Evolutionary conservation across 2,113 vertebrate genomes (phyloP).

Genomic region (Takifugu flavidus): DNA sequence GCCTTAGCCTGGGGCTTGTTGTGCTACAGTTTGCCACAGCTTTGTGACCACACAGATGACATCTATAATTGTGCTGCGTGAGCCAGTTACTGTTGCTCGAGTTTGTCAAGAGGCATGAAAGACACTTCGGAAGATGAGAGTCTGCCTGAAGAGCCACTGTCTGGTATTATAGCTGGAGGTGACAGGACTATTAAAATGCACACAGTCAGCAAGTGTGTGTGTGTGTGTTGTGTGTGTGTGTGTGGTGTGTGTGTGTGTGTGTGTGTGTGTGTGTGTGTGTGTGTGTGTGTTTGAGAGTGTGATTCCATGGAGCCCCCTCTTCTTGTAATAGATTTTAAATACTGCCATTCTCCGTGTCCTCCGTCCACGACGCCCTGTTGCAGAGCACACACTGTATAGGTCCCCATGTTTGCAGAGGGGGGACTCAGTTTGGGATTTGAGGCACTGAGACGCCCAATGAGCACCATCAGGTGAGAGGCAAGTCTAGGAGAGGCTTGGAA

Average conservation of each 20-base stretch:
- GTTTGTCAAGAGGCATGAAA: conserved; percentile 52
- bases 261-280: conserved; percentile 17
- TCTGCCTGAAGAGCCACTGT: conserved; percentile 63
- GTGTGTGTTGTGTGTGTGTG: conserved; percentile 16
- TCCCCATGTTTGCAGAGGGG: too few species aligned
- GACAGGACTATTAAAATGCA: conserved; percentile 69
- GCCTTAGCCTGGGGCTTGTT: conserved; percentile 60
- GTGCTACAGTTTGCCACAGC: conserved; percentile 38
- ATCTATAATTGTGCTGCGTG: conserved; percentile 67
- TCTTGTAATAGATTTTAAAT: not conserved
- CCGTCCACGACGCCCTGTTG: conserved; percentile 38
- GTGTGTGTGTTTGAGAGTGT: conserved; percentile 24
- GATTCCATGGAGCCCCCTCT: conserved; percentile 68
- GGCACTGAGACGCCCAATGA: too few species aligned
- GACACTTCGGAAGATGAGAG: conserved; percentile 61
- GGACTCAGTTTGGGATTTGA: too few species aligned
- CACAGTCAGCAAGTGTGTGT: conserved; percentile 32
- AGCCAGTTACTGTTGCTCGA: conserved; percentile 55
- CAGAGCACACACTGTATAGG: too few species aligned
- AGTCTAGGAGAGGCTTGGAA: too few species aligned
- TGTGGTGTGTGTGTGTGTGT: conserved; percentile 19
- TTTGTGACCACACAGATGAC: conserved; percentile 51
- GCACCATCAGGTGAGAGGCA: too few species aligned
- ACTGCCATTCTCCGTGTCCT: not conserved
- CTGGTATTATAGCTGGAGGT: conserved; percentile 66